phyloP scores from a whole-genome alignment of 2,888 invertebrate species.

The Salticus scenicus region DNA sequence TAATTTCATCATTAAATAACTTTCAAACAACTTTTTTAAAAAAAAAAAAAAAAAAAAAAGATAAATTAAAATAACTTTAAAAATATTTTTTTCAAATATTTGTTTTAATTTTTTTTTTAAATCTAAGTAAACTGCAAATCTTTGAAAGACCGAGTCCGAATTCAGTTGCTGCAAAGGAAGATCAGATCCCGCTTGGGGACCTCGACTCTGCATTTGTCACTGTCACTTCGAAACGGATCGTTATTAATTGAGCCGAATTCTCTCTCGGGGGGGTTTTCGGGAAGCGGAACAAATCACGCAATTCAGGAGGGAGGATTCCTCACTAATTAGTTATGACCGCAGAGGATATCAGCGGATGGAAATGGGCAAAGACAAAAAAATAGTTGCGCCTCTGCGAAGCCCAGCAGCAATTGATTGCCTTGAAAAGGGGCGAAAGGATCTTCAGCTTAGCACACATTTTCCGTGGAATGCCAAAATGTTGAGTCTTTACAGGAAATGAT shows the following conservation, averaged over 20 bases:
- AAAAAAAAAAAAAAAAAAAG: too few relatives aligned
- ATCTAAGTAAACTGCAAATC: background rate
- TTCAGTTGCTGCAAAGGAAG: background rate
- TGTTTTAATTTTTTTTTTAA: too few relatives aligned
- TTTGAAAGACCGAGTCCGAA: background rate
- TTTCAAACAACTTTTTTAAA: too few relatives aligned
- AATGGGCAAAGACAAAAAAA: background rate
- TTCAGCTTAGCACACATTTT: background rate
- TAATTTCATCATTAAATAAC: too few relatives aligned
- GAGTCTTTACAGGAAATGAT: too few relatives aligned
- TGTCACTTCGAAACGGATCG: conserved; percentile 9
- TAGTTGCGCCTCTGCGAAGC: background rate
- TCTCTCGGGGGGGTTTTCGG: background rate
- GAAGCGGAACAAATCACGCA: conserved; percentile 5
- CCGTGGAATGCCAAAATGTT: background rate
- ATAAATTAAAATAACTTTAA: too few relatives aligned
- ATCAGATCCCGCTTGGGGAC: background rate
- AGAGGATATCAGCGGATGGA: background rate
- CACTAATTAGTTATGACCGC: conserved; percentile 5
- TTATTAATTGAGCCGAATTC: conserved; percentile 13
- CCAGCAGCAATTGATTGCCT: background rate
- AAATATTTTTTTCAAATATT: too few relatives aligned
- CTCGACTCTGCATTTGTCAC: conserved; percentile 7
- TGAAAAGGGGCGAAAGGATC: background rate
- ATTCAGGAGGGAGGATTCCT: background rate